Base-by-base conservation (phyloP, 1,140 invertebrate species). In the Lordiphosa collinella region DNA sequence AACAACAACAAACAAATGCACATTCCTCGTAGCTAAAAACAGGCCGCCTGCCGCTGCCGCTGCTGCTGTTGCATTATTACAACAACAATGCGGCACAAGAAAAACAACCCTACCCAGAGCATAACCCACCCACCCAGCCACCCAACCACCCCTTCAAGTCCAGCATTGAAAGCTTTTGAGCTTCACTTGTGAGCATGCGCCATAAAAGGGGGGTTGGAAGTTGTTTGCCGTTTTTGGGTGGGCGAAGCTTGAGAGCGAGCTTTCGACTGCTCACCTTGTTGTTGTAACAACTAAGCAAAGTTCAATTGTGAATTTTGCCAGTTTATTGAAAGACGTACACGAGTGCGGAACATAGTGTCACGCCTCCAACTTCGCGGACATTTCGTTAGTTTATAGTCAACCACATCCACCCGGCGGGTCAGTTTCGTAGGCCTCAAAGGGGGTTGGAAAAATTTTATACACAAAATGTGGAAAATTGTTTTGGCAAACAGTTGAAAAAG, bases 211-310 rank as follows among this genome's bases (percentile, higher is more conserved):
- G 62, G 55, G 47, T 54, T 32, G 36, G 35, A 38, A 68, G 64
- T 59, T 75, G 78, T 57, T 76, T 71, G 78, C 76, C 76, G 84
- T 84, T 82, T 82, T 82, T 84, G 76, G 78, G 63, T 72, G 76
- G 56, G 22, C 22, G 6, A 55, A 76, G 61, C 76, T 66, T 50
- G 40, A 35, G 50, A 29, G 31, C 1, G 37, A 52, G 47, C 54
- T 55, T 68, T 43, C 34, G 37, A 14, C 2, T 48, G 38, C 4
- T 4, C 18, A 18, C 18, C 18, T 40, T 40, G 29, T 62, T 63
- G 43, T 10, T 68, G 65, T 67, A 66, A 49, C 56, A 53, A 54
- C 61, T 54, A 59, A 64, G 50, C 50, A 79, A 63, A 71, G 78
- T 84, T 84, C 58, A 68, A 58, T 72, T 68, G 58, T 67, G 60